Evolutionary conservation across 1,140 invertebrate species (phyloP), one percentile per base, ranked within the genome.

Genomic region (Akabosia matsudoensis): DNA sequence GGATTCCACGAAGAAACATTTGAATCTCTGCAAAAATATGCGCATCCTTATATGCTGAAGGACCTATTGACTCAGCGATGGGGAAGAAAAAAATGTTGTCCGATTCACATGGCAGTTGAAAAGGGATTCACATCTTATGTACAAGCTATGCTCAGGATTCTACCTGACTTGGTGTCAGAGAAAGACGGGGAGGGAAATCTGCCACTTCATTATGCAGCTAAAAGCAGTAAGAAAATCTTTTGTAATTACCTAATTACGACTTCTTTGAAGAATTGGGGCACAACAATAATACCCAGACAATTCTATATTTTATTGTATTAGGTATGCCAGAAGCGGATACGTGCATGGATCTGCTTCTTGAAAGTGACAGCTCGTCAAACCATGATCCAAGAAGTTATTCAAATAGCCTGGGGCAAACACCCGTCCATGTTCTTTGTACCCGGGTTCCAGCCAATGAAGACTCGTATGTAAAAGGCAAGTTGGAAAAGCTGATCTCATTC

Each of bases 181-280:
- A 7, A 67, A n/a, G 61, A 67, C n/a, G 30, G 61, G 7, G 61
- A 67, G 14, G 61, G 61, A 30, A 67, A 67, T 67, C 28, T 30
- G 28, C 30, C 61, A 28, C 61, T 67, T 30, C 61, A 67, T 67
- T 10, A 30, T 30, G 61, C 61, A 4, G 24, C 61, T 13, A 67
- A 3, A 7, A 30, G 61, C 61, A 67, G 61, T 67, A 30, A 67
- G 2, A 13, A 61, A 61, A 61, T 61, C n/a, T n/a, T n/a, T n/a
- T n/a, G n/a, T n/a, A n/a, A n/a, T n/a, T n/a, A n/a, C n/a, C n/a
- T n/a, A n/a, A n/a, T n/a, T n/a, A n/a, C n/a, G n/a, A n/a, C n/a
- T n/a, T n/a, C n/a, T n/a, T n/a, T n/a, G n/a, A n/a, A n/a, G n/a
- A n/a, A n/a, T n/a, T n/a, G n/a, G n/a, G n/a, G 45, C 45, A 13